These are phyloP conservation scores for Megastigmus dorsalis DNA, from an alignment of 2,888 invertebrate species.

Conservation along the genomic window DNA sequence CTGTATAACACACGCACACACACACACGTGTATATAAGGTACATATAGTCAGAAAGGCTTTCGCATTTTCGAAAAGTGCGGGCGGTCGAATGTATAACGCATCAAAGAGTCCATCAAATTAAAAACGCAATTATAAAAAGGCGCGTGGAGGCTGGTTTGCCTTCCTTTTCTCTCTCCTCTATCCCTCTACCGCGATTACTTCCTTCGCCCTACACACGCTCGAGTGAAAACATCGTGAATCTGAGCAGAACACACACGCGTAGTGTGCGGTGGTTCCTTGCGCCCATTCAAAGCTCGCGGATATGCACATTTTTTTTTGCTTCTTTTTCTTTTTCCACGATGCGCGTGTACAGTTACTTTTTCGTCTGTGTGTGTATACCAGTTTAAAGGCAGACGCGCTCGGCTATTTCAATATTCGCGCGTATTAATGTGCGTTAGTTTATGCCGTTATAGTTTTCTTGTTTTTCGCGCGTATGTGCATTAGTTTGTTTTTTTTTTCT, in stretches of 20 bases:
- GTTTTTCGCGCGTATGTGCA: neutral
- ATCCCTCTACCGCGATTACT: neutral
- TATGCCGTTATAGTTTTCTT: neutral
- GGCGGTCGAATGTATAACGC: conserved; percentile 55
- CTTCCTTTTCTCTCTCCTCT: neutral
- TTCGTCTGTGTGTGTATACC: neutral
- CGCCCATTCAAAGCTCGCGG: neutral
- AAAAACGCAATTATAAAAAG: conserved; percentile 74
- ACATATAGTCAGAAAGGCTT: neutral
- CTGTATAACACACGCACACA: neutral
- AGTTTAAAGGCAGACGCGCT: conserved; percentile 8
- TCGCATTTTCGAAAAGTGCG: conserved; percentile 29
- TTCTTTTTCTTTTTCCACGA: no score
- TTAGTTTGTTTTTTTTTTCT: neutral
- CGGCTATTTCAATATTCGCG: conserved; percentile 13
- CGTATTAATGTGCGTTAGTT: neutral
- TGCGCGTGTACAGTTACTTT: no score
- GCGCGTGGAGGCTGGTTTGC: conserved; percentile 54
- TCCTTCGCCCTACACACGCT: no score
- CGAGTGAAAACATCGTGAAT: conserved; percentile 8
- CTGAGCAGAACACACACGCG: neutral
- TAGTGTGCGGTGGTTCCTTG: neutral
- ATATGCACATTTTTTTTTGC: neutral
- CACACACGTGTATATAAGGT: neutral
- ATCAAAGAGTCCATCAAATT: conserved; percentile 73